phyloP scores from a whole-genome alignment of 2,888 invertebrate genomes.

The Pristionchus maxplancki region DNA sequence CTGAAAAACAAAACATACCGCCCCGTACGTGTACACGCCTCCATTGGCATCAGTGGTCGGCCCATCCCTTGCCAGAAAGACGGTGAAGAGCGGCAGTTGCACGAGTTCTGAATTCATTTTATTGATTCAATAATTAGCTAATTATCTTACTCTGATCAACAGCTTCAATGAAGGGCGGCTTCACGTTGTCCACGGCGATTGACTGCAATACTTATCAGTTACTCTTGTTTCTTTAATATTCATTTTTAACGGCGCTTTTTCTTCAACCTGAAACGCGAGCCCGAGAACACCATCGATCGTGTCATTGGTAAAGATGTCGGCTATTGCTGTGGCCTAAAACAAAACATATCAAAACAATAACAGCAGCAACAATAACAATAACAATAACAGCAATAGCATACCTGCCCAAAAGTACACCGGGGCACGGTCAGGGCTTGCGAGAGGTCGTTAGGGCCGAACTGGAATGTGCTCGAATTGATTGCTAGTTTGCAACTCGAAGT shows the following conservation, averaged over 20 bases:
- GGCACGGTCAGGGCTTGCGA: conserved; percentile 60
- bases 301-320: conserved; percentile 62
- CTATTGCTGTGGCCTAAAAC: conserved; percentile 59
- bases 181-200: conserved; percentile 92
- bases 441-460: conserved; percentile 60
- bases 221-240: neutral
- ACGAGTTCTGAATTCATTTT: conserved; percentile 62
- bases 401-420: conserved; percentile 66
- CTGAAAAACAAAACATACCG: conserved; percentile 43
- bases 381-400: neutral
- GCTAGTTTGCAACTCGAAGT: neutral
- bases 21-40: conserved; percentile 71
- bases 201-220: conserved; percentile 77
- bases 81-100: conserved; percentile 68
- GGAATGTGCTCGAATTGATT: conserved; percentile 1
- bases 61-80: conserved; percentile 67
- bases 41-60: conserved; percentile 58
- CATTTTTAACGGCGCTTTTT: neutral
- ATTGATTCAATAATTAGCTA: neutral
- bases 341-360: too few relatives aligned
- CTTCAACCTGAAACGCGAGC: conserved; percentile 58
- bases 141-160: conserved; percentile 83
- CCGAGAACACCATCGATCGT: conserved; percentile 70
- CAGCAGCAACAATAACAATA: neutral
- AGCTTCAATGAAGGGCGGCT: conserved; percentile 94